Evolutionary conservation across 2,797 vertebrate species (phyloP), one percentile per base, ranked within the genome.

Genomic region (Picus viridis): DNA sequence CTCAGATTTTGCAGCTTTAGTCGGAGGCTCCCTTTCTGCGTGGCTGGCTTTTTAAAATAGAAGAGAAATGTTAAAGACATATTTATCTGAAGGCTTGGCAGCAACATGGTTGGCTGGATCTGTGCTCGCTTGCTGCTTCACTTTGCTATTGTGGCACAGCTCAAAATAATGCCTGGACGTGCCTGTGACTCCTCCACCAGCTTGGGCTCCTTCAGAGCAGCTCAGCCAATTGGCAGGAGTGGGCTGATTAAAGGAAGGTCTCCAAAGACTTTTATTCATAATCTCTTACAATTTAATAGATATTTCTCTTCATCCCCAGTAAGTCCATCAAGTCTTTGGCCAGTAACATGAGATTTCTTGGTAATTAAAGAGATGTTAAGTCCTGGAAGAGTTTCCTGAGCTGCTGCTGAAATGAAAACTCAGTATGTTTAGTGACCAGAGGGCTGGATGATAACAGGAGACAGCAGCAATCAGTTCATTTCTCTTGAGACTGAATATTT

Each of bases 321-420:
- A 93, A 94, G n/a, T 70, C 74, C n/a, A 73, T 86, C 13, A 43
- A 90, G 34, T 64, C 69, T 83, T 86, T 76, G 54, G 49, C 80
- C 63, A 88, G 74, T 64, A 92, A 73, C 58, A 77, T 39, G 68
- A 76, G 65, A 83, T 62, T 86, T 58, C 61, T 64, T 57, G 14
- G 67, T 92, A 90, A 94, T 94, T 93, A 90, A 92, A 91, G 89
- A 88, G 74, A 22, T 85, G 49, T 83, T 79, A 90, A 93, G 30
- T 61, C 47, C 69, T 87, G 69, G 65, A 92, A 86, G 56, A 24
- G 18, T 91, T 81, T 89, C 26, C 79, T 51, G 32, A 92, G 73
- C 84, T 87, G 70, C 36, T 8, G 75, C 24, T 61, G 62, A 77
- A 74, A 71, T 16, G 32, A 84, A 88, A 88, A 54, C 39, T 61